Conservation (phyloP, 2,888 invertebrate genomes). For the Horisme vitalbata region DNA sequence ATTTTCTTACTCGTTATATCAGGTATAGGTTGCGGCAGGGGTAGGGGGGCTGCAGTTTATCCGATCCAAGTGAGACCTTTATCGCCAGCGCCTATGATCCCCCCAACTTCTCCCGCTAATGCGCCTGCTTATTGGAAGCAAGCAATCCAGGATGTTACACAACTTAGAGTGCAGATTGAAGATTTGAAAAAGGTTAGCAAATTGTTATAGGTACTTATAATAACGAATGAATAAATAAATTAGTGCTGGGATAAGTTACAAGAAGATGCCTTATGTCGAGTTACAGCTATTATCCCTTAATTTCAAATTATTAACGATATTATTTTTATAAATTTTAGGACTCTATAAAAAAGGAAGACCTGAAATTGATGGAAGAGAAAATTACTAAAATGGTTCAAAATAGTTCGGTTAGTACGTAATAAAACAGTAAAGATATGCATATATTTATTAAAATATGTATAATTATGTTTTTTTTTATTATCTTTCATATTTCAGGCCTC, state of each 20-base stretch:
- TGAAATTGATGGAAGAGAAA: conserved; percentile 61
- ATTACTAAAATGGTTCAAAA: conserved; percentile 53
- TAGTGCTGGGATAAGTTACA: too few species aligned
- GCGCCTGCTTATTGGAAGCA: conserved; percentile 42
- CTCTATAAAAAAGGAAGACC: conserved; percentile 58
- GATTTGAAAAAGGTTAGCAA: conserved; percentile 57
- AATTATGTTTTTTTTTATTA: background rate
- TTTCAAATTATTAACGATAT: too few species aligned
- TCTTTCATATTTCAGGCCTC: conserved; percentile 7
- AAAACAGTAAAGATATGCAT: conserved; percentile 3
- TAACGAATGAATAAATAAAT: too few species aligned
- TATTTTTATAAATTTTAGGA: conserved; percentile 35
- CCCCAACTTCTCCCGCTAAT: conserved; percentile 5
- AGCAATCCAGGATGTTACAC: conserved; percentile 54
- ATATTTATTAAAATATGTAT: too few species aligned
- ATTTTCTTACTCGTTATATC: too few species aligned
- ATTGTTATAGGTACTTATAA: background rate
- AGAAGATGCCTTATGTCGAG: too few species aligned
- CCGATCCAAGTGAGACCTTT: background rate
- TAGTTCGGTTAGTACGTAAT: conserved; percentile 50
- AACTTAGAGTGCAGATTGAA: conserved; percentile 55
- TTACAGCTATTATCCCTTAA: too few species aligned
- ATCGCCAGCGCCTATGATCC: background rate
- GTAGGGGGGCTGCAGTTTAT: conserved; percentile 2
- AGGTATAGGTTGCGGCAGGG: background rate